phyloP scores from a whole-genome alignment of 1,140 invertebrate genomes.

The Drosophila trapezifrons region DNA sequence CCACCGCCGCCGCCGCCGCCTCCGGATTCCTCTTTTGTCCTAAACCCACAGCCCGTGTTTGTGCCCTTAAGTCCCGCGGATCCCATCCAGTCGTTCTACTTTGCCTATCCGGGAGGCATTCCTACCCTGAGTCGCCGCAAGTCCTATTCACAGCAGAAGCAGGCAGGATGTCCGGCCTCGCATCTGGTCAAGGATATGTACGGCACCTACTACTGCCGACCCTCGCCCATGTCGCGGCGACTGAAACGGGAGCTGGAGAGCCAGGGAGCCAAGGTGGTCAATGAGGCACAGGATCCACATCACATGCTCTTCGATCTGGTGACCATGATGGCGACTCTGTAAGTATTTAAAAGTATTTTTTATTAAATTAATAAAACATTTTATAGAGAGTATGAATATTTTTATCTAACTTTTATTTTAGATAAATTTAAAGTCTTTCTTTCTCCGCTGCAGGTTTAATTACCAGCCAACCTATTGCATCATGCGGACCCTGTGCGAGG shows the following conservation, averaged over 20 bases:
- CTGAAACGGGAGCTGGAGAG: slow-evolving; percentile 46
- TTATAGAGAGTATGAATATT: no score
- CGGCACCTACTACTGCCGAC: slow-evolving; percentile 61
- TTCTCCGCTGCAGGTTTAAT: slow-evolving; percentile 86
- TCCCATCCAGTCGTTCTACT: slow-evolving; percentile 67
- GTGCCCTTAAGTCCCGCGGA: slow-evolving; percentile 59
- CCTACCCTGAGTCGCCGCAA: slow-evolving; percentile 45
- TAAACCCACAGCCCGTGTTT: slow-evolving; percentile 42
- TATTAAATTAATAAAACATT: no score
- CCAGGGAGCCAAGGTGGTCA: slow-evolving; percentile 39
- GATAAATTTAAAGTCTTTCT: no score
- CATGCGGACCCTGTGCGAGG: slow-evolving; percentile 88
- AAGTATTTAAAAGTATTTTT: no score
- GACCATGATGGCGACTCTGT: slow-evolving; percentile 55
- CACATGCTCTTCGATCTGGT: slow-evolving; percentile 66
- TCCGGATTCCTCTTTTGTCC: neutral
- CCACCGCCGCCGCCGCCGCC: slow-evolving; percentile 25
- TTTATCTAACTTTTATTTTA: no score
- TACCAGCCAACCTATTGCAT: slow-evolving; percentile 88
- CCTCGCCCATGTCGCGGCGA: slow-evolving; percentile 29
- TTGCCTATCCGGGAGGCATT: slow-evolving; percentile 45
- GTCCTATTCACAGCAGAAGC: slow-evolving; percentile 41
- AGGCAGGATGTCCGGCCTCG: slow-evolving; percentile 58
- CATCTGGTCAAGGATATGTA: slow-evolving; percentile 61
- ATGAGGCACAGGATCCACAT: slow-evolving; percentile 44